phyloP scores from a whole-genome alignment of 2,797 vertebrate genomes.

The Cercopithecus petaurista region DNA sequence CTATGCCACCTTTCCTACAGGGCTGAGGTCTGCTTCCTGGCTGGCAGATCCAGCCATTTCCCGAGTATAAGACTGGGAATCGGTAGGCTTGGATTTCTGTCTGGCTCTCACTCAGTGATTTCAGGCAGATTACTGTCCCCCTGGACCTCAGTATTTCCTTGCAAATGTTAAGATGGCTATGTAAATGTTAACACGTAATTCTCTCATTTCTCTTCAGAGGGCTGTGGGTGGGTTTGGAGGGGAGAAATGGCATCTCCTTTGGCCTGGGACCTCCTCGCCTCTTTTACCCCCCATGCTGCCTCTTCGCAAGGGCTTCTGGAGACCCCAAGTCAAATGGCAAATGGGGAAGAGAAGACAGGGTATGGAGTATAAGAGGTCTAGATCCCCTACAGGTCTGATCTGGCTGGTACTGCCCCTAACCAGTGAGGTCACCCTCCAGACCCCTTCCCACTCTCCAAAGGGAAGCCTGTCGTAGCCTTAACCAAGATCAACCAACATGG shows the following conservation, averaged over 20 bases:
- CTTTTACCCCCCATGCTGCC: too few species aligned
- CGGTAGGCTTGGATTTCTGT: neutral
- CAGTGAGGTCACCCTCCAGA: too few species aligned
- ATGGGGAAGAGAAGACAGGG: neutral
- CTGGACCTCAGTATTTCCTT: neutral
- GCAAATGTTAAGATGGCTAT: neutral
- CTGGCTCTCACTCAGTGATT: neutral
- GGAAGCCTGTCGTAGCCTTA: rapidly evolving
- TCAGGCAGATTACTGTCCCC: neutral
- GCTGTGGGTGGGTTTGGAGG: neutral
- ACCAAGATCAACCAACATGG: neutral
- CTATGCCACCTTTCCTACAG: neutral
- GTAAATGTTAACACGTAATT: neutral
- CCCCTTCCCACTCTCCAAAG: neutral
- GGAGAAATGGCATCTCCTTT: neutral
- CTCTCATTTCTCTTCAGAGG: neutral
- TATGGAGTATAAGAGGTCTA: neutral
- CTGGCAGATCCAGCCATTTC: neutral
- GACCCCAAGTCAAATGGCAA: neutral
- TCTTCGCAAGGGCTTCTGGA: neutral
- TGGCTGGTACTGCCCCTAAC: neutral
- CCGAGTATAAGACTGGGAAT: neutral
- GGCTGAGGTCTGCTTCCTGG: neutral
- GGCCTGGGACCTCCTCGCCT: neutral
- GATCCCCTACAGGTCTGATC: neutral